phyloP scores from a whole-genome alignment of 2,888 invertebrate species.

The Chesias legatella region DNA sequence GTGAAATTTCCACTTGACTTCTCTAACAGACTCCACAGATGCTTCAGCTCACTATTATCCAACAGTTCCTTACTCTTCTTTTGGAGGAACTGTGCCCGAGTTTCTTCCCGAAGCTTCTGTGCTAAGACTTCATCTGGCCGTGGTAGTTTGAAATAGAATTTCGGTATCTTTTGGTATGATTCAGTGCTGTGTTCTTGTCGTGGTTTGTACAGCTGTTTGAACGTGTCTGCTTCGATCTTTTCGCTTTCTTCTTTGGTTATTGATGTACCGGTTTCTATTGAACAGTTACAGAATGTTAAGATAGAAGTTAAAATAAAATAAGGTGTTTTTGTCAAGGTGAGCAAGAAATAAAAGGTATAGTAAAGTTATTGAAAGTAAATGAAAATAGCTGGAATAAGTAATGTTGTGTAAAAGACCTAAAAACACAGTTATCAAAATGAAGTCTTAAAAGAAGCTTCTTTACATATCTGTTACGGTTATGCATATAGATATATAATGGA shows the following conservation, averaged over 20 bases:
- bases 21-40: slow-evolving; percentile 91
- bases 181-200: slow-evolving; percentile 66
- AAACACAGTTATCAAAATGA: too few species aligned
- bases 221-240: slow-evolving; percentile 76
- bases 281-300: too few species aligned
- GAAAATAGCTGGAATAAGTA: too few species aligned
- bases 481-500: too few species aligned
- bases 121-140: slow-evolving; percentile 87
- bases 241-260: slow-evolving; percentile 67
- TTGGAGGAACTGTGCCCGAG: slow-evolving; percentile 92
- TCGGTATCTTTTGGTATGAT: slow-evolving; percentile 84
- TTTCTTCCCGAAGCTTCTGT: slow-evolving; percentile 92
- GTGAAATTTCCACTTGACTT: slow-evolving; percentile 88
- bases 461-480: too few species aligned
- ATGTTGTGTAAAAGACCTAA: too few species aligned
- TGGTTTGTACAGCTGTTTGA: slow-evolving; percentile 78
- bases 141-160: slow-evolving; percentile 89
- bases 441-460: too few species aligned
- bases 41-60: slow-evolving; percentile 92
- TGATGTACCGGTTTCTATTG: slow-evolving; percentile 58
- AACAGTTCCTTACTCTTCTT: slow-evolving; percentile 90
- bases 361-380: too few species aligned
- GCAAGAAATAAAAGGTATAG: too few species aligned
- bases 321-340: too few species aligned
- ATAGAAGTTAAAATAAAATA: too few species aligned